Conservation (phyloP, 2,797 vertebrate genomes). For the Melanotaenia boesemani region DNA sequence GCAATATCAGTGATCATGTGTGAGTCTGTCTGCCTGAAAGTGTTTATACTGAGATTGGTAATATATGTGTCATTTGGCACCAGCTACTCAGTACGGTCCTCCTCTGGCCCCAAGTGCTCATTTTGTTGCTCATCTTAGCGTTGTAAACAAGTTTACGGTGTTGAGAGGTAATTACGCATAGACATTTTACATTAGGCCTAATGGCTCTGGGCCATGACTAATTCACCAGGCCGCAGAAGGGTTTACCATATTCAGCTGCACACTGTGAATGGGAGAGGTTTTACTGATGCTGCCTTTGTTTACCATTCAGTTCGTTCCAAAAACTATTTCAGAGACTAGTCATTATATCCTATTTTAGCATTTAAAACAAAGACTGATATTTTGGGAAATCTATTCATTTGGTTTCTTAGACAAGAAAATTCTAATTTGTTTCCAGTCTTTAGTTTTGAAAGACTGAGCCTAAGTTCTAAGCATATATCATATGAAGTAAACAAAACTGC, state of each 20-base stretch:
- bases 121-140: constrained; percentile 62
- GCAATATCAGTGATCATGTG: constrained; percentile 40
- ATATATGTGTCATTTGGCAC: constrained; percentile 33
- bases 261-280: constrained; percentile 20
- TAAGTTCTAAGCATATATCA: neutral
- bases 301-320: constrained; percentile 20
- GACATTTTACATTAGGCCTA: constrained; percentile 73
- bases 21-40: constrained; percentile 10
- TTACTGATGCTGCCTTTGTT: constrained; percentile 22
- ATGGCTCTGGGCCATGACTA: constrained; percentile 74
- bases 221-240: constrained; percentile 67
- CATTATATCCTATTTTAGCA: neutral
- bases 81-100: constrained; percentile 25
- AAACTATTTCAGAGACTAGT: constrained; percentile 9
- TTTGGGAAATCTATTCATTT: constrained; percentile 4
- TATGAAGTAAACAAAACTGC: too few relatives aligned
- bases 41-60: constrained; percentile 24
- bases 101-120: constrained; percentile 50
- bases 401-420: neutral
- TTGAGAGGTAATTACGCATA: constrained; percentile 73
- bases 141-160: constrained; percentile 74
- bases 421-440: neutral
- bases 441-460: neutral
- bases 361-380: neutral
- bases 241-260: constrained; percentile 49